Conservation (phyloP, 2,113 vertebrate species). For the Neodon shergylaensis region DNA sequence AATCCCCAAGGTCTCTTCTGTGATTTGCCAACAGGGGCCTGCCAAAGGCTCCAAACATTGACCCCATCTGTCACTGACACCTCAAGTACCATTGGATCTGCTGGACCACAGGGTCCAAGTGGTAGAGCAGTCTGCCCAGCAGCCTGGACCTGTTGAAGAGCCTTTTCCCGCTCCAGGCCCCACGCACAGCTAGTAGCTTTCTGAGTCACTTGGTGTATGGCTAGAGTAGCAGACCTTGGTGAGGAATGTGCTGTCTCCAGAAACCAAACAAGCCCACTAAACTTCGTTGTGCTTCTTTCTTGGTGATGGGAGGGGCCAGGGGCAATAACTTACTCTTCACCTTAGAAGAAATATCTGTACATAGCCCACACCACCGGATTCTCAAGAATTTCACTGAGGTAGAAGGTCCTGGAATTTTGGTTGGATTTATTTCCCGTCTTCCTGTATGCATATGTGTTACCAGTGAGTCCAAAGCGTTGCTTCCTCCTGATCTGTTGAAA, state of each 20-base stretch:
- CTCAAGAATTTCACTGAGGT: neutral
- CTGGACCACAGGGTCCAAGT: neutral
- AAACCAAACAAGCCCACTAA: neutral
- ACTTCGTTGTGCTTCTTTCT: neutral
- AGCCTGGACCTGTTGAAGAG: neutral
- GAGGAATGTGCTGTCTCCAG: neutral
- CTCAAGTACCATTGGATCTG: neutral
- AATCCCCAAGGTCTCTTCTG: neutral
- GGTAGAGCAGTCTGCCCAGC: neutral
- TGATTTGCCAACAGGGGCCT: too few relatives aligned
- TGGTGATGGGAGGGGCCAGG: neutral
- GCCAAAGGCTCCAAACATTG: too few relatives aligned
- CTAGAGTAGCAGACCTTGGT: neutral
- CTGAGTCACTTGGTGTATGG: neutral
- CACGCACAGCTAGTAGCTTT: neutral
- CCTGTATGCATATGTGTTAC: neutral
- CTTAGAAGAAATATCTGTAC: neutral
- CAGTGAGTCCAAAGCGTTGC: neutral
- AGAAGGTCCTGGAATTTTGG: neutral
- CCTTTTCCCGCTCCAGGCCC: neutral
- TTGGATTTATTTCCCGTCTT: neutral
- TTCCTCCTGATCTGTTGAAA: neutral
- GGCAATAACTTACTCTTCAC: neutral
- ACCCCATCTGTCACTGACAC: too few relatives aligned
- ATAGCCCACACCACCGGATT: neutral